phyloP scores from a whole-genome alignment of 2,888 invertebrate species.

The Drosophila silvestris region DNA sequence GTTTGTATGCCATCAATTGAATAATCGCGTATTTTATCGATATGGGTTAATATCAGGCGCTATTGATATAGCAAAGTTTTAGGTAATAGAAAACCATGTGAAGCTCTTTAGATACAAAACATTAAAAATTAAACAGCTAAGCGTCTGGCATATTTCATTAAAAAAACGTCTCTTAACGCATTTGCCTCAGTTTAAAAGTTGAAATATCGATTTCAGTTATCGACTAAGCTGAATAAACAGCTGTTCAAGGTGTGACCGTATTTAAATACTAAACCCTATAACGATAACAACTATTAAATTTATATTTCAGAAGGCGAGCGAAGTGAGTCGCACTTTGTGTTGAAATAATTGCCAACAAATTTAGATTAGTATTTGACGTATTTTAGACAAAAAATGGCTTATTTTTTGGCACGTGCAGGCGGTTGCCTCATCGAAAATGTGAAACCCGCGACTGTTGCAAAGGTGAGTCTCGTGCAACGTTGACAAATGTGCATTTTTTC shows the following conservation, averaged over 20 bases:
- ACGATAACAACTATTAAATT: constrained; percentile 39
- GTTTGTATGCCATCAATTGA: background rate
- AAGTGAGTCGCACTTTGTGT: constrained; percentile 36
- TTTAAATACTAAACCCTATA: constrained; percentile 29
- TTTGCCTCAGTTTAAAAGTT: background rate
- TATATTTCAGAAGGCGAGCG: constrained; percentile 38
- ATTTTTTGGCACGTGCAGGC: constrained; percentile 90
- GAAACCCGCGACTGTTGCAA: constrained; percentile 89
- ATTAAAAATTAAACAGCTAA: background rate
- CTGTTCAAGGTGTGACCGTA: constrained; percentile 38
- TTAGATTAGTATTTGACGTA: constrained; percentile 22
- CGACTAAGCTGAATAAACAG: constrained; percentile 8
- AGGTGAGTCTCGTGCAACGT: constrained; percentile 86
- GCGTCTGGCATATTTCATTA: background rate
- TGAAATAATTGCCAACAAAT: constrained; percentile 31
- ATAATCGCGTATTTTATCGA: constrained; percentile 4
- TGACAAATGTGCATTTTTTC: constrained; percentile 37
- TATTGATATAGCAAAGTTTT: background rate
- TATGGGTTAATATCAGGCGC: background rate
- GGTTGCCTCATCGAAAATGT: constrained; percentile 89
- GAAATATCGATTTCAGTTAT: constrained; percentile 11
- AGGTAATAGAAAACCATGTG: background rate
- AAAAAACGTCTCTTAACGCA: background rate
- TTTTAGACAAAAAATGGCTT: constrained; percentile 88
- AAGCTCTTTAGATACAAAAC: background rate